A percentile compares a stretch with the other conserved stretches of the same genome.
These are phyloP conservation scores for Akabosia matsudoensis DNA, from an alignment of 1,140 invertebrate species.

Conservation along the genomic window DNA sequence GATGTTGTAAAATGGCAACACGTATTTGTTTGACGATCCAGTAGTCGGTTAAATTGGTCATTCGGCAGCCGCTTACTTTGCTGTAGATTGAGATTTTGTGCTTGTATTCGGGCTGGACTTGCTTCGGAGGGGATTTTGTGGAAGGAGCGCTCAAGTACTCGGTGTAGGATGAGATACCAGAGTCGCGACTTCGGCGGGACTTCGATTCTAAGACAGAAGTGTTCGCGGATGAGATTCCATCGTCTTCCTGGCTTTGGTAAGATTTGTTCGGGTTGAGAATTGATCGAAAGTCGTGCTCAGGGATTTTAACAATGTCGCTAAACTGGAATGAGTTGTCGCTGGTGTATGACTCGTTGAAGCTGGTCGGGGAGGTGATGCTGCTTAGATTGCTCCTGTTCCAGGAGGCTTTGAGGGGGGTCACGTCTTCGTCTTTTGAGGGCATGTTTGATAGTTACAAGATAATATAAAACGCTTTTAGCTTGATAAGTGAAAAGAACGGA, in stretches of 20 bases:
- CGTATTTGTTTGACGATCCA: constrained; percentile 30
- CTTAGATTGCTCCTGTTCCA: not conserved
- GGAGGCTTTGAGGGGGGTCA: not conserved
- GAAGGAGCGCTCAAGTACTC: not conserved
- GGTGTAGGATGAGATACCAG: not conserved
- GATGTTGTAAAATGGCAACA: constrained; percentile 24
- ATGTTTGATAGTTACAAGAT: not conserved
- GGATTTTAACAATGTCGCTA: too few species aligned
- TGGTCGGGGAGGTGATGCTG: not conserved
- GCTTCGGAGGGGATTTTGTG: not conserved
- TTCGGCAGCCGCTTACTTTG: constrained; percentile 35
- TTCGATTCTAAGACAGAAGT: not conserved
- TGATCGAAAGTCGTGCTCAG: too few species aligned
- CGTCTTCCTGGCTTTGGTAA: too few species aligned
- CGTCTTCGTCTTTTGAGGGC: not conserved
- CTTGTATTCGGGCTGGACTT: not conserved
- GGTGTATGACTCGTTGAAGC: not conserved
- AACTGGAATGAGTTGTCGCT: not conserved
- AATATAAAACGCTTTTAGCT: not conserved
- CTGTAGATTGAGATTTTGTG: constrained; percentile 39
- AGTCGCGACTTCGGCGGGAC: not conserved
- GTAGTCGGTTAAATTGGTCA: constrained; percentile 31
- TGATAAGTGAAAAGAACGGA: too few species aligned
- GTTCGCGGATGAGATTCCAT: not conserved
- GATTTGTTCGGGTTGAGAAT: not conserved